Conservation (phyloP, 1,140 invertebrate genomes). For the Bombus waltoni region DNA sequence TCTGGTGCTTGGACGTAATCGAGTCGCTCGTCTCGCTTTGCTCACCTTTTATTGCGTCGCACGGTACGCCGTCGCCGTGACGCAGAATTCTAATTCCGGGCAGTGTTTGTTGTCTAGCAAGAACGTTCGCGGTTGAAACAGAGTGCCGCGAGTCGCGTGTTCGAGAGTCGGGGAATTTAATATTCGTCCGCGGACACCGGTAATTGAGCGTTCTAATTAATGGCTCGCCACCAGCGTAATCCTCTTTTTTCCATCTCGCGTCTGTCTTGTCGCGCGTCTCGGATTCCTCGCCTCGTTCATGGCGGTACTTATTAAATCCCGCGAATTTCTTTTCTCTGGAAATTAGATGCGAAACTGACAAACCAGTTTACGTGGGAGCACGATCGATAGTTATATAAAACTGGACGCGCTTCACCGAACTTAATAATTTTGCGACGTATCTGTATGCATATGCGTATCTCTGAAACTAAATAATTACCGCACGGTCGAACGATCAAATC, state of each 20-base stretch:
- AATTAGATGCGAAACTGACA: not conserved
- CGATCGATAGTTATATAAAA: too few species aligned
- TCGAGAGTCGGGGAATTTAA: constrained; percentile 3
- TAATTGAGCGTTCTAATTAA: constrained; percentile 24
- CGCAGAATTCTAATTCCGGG: constrained; percentile 27
- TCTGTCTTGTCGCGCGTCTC: not conserved
- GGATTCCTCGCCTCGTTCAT: not conserved
- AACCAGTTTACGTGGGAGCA: not conserved
- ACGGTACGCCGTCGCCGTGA: not conserved
- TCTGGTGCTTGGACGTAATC: constrained; percentile 19
- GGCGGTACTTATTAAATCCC: constrained; percentile 13
- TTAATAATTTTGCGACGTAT: too few species aligned
- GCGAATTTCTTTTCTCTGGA: not conserved
- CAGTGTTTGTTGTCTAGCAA: not conserved
- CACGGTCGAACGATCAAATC: too few species aligned
- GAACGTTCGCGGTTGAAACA: not conserved
- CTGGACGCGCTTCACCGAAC: too few species aligned
- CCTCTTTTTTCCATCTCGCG: not conserved
- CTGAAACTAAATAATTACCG: too few species aligned
- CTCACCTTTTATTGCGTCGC: constrained; percentile 40
- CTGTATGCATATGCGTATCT: too few species aligned
- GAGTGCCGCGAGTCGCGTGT: not conserved
- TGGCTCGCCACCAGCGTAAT: too few species aligned
- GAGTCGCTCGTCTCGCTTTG: constrained; percentile 36
- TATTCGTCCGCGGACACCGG: not conserved